Conservation (phyloP, 2,797 vertebrate species). For the Chromis chromis region DNA sequence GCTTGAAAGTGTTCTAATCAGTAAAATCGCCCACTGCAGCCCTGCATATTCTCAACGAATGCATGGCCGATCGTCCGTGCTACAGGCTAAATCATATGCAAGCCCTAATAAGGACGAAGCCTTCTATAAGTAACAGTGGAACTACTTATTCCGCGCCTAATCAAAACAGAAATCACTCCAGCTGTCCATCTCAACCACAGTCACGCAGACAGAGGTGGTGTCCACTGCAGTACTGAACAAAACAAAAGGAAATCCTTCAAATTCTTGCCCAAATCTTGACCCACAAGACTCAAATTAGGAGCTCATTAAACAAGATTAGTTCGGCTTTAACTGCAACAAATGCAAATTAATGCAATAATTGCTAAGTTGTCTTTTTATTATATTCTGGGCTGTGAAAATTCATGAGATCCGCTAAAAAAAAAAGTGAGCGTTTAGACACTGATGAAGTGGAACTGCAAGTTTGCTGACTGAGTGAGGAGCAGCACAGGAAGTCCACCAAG, state of each 20-base stretch:
- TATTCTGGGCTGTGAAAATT: constrained; percentile 27
- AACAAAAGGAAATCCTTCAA: constrained; percentile 27
- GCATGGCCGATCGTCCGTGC: constrained; percentile 16
- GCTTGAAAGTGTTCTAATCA: constrained; percentile 45
- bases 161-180: constrained; percentile 25
- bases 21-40: constrained; percentile 33
- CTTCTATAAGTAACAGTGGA: constrained; percentile 10
- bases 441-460: constrained; percentile 1
- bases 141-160: constrained; percentile 10
- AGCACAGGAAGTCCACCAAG: not conserved
- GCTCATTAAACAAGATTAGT: constrained; percentile 54
- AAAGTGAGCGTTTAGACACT: constrained; percentile 4
- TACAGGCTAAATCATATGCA: constrained; percentile 6
- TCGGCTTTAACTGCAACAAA: constrained; percentile 46
- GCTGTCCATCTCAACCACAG: constrained; percentile 23
- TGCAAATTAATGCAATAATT: constrained; percentile 48
- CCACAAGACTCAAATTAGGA: constrained; percentile 47
- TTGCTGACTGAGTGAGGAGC: not conserved
- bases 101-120: constrained; percentile 17
- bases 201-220: not conserved
- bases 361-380: constrained; percentile 41
- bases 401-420: constrained; percentile 27
- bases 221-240: constrained; percentile 10
- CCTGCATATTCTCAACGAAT: not conserved
- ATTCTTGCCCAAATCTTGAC: constrained; percentile 33